Conservation (phyloP, 2,113 vertebrate genomes). For the Cynoglossus semilaevis region DNA sequence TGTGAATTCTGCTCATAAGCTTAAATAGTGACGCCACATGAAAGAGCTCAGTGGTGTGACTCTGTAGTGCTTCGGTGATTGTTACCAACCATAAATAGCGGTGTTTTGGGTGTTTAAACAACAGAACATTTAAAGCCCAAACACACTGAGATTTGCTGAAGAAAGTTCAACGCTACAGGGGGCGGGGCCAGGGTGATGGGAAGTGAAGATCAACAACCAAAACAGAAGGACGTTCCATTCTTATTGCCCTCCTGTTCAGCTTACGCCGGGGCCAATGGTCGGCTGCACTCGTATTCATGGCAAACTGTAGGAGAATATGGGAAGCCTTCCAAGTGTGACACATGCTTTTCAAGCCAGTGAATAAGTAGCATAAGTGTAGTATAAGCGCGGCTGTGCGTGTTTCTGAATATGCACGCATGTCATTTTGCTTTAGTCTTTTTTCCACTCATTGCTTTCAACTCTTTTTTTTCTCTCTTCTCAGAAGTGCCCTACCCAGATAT, state of each 20-base stretch:
- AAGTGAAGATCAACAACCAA: conserved; percentile 16
- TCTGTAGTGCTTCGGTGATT: conserved; percentile 37
- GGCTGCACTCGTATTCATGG: conserved; percentile 35
- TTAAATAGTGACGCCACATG: conserved; percentile 46
- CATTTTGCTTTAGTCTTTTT: conserved; percentile 57
- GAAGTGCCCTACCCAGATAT: conserved; percentile 77
- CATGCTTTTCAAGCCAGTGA: conserved; percentile 60
- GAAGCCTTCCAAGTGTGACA: conserved; percentile 69
- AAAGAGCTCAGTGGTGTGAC: conserved; percentile 35
- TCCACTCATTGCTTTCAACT: conserved; percentile 41
- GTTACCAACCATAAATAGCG: conserved; percentile 29
- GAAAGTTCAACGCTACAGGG: conserved; percentile 10
- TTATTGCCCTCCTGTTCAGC: conserved; percentile 53
- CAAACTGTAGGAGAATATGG: conserved; percentile 58
- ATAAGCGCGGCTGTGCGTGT: conserved; percentile 41
- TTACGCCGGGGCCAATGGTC: conserved; percentile 50
- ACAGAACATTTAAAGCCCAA: conserved; percentile 19
- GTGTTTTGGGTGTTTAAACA: conserved; percentile 24
- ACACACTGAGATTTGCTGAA: conserved; percentile 1
- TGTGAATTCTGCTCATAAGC: conserved; percentile 50
- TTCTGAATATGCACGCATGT: conserved; percentile 47
- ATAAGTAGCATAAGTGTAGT: conserved; percentile 34
- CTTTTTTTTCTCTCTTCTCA: conserved; percentile 43
- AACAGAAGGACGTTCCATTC: conserved; percentile 58
- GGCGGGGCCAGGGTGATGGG: conserved; percentile 7